A percentile compares a stretch with the other conserved stretches of the same genome.
Conservation (phyloP, 2,113 vertebrate genomes). For the Gasterosteus nipponicus region DNA sequence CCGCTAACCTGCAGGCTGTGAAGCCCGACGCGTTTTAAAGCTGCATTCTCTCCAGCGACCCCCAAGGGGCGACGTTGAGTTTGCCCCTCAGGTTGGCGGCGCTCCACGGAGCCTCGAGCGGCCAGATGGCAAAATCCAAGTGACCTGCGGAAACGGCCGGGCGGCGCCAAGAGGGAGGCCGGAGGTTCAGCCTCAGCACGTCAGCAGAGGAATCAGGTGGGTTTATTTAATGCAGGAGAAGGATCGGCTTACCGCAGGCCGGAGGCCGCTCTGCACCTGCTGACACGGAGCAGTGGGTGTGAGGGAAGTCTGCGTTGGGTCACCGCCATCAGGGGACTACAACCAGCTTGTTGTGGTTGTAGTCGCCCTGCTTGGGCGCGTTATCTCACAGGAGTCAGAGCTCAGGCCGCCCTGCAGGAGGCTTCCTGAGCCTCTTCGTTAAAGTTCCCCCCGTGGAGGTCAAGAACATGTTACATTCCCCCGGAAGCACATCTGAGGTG, state of each 20-base stretch:
- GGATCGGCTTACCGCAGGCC: conserved; percentile 29
- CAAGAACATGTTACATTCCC: not conserved
- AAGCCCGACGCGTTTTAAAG: no score
- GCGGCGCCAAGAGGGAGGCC: conserved; percentile 15
- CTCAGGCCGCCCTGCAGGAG: not conserved
- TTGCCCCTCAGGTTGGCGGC: not conserved
- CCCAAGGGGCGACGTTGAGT: not conserved
- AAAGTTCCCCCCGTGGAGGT: not conserved
- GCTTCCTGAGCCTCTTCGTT: not conserved
- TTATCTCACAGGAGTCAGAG: not conserved
- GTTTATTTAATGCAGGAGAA: conserved; percentile 42
- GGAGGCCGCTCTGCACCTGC: conserved; percentile 6
- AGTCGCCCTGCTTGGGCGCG: not conserved
- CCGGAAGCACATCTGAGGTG: not conserved
- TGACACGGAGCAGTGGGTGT: not conserved
- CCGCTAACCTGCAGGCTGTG: no score
- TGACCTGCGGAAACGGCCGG: conserved; percentile 19
- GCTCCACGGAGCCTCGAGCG: conserved; percentile 20
- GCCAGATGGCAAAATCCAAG: conserved; percentile 45
- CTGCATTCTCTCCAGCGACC: no score
- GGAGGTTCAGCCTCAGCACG: conserved; percentile 25
- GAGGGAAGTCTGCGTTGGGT: not conserved
- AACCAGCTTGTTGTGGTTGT: not conserved
- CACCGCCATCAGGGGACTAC: not conserved
- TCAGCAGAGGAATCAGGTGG: conserved; percentile 44